phyloP scores from a whole-genome alignment of 2,888 invertebrate species.

The Aspidiotus destructor region DNA sequence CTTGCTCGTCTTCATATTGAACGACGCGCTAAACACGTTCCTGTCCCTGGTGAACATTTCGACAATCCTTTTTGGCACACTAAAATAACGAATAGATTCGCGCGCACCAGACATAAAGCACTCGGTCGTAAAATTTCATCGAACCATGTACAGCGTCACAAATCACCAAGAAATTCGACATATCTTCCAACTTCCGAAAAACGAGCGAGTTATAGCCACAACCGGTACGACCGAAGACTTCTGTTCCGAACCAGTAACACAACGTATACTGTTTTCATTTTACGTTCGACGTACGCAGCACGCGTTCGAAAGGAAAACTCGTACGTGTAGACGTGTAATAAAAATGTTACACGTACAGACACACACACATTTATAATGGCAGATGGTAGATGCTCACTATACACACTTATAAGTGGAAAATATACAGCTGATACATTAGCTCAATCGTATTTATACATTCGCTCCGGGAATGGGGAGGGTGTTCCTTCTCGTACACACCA shows the following conservation, averaged over 20 bases:
- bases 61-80: not conserved
- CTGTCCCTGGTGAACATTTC: slow-evolving; percentile 25
- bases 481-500: too few species aligned
- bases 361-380: not conserved
- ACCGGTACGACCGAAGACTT: not conserved
- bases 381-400: not conserved
- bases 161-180: too few species aligned
- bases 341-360: too few species aligned
- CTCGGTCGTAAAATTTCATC: too few species aligned
- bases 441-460: not conserved
- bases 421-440: slow-evolving; percentile 1
- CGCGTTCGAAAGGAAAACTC: not conserved
- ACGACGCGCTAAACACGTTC: slow-evolving; percentile 21
- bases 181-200: too few species aligned
- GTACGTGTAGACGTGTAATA: too few species aligned
- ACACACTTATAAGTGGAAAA: not conserved
- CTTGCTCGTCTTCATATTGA: slow-evolving; percentile 12
- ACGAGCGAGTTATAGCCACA: too few species aligned
- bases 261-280: slow-evolving; percentile 2
- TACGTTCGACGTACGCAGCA: not conserved
- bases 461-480: not conserved
- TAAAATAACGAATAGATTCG: not conserved
- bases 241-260: not conserved
- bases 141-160: too few species aligned
- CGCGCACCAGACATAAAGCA: not conserved